Percentiles rank a stretch among this genome's conserved stretches.
These are phyloP conservation scores for Gadopsis marmoratus DNA, from an alignment of 2,797 vertebrate species.

Conservation along the genomic window DNA sequence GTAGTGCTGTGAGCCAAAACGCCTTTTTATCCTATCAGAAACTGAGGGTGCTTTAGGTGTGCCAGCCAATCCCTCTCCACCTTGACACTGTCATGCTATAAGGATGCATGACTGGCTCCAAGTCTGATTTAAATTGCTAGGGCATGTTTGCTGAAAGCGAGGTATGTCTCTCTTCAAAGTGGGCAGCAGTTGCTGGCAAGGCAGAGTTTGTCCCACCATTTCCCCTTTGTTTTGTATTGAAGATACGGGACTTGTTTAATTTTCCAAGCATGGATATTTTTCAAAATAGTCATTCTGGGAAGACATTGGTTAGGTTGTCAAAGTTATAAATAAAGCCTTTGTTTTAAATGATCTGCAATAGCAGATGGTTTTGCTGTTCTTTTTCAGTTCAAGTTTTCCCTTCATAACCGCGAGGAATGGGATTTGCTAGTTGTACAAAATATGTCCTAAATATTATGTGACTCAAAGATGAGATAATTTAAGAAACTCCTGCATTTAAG, in stretches of 20 bases:
- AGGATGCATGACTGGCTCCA: constrained; percentile 78
- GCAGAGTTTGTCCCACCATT: constrained; percentile 52
- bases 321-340: constrained; percentile 36
- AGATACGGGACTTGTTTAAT: constrained; percentile 48
- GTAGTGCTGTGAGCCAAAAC: constrained; percentile 66
- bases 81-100: constrained; percentile 74
- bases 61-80: constrained; percentile 67
- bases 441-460: not conserved
- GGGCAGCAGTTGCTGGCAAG: constrained; percentile 50
- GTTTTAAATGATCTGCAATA: constrained; percentile 25
- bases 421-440: constrained; percentile 18
- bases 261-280: constrained; percentile 49
- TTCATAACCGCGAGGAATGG: constrained; percentile 28
- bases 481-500: constrained; percentile 15
- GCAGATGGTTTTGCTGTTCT: constrained; percentile 26
- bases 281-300: constrained; percentile 42
- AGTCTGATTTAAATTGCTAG: constrained; percentile 73
- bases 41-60: constrained; percentile 57
- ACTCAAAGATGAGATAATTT: constrained; percentile 19
- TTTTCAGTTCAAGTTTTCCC: constrained; percentile 26
- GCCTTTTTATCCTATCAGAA: constrained; percentile 69
- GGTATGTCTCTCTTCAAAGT: constrained; percentile 73
- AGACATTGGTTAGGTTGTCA: constrained; percentile 41
- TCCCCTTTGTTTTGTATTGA: constrained; percentile 45
- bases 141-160: constrained; percentile 76